Conservation (phyloP, 2,113 vertebrate genomes). For the Hemibagrus wyckioides region DNA sequence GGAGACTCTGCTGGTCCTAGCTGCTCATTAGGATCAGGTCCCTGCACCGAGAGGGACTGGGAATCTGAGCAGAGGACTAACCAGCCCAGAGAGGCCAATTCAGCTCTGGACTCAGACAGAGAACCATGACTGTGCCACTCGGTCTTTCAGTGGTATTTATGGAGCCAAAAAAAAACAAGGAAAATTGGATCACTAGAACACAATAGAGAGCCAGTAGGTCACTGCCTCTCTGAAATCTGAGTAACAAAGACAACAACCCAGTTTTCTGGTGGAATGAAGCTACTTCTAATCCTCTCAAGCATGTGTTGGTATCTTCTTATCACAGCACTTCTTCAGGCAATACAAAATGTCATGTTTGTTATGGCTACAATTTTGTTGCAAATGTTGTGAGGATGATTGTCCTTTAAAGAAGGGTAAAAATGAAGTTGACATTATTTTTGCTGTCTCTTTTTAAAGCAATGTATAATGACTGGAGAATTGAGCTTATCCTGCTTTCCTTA, state of each 20-base stretch:
- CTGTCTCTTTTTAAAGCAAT: slow-evolving; percentile 4
- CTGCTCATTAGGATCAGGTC: slow-evolving; percentile 21
- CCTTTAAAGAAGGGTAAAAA: not conserved
- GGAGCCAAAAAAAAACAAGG: not conserved
- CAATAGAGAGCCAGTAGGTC: not conserved
- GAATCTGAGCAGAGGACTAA: slow-evolving; percentile 30
- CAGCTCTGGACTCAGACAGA: not conserved
- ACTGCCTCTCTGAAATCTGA: not conserved
- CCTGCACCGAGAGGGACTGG: not conserved
- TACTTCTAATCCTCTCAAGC: not conserved
- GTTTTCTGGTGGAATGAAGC: not conserved
- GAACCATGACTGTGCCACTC: not conserved
- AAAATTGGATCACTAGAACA: not conserved
- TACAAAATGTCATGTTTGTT: slow-evolving; percentile 17
- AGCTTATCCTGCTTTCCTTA: not conserved
- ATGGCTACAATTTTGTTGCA: slow-evolving; percentile 7
- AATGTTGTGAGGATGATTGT: not conserved
- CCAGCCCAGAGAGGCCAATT: not conserved
- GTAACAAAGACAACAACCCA: not conserved
- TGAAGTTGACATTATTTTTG: not conserved
- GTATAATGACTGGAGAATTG: not conserved
- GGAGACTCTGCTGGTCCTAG: slow-evolving; percentile 49
- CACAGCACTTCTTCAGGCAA: slow-evolving; percentile 13
- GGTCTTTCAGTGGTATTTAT: not conserved
- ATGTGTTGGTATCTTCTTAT: slow-evolving; percentile 9